These are phyloP conservation scores for Serilophus lunatus DNA, from an alignment of 2,113 vertebrate genomes.

Conservation along the genomic window DNA sequence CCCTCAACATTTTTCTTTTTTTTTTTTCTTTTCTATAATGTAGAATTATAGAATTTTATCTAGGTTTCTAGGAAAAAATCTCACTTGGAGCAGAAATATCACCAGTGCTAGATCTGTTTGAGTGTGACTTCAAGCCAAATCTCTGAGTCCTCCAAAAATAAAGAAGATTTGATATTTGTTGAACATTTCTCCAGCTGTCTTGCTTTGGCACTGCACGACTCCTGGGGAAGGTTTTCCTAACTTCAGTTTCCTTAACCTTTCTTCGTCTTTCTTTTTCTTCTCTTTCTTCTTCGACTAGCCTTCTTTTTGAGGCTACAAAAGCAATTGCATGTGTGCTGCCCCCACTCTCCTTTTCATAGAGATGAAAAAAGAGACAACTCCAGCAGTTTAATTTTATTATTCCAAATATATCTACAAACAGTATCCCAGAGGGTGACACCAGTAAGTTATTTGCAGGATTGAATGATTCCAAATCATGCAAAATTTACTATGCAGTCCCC, in stretches of 20 bases:
- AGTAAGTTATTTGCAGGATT: background rate
- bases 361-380: background rate
- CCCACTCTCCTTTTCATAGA: background rate
- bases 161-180: background rate
- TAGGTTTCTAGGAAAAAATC: background rate
- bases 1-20: too few relatives aligned
- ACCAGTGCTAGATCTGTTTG: background rate
- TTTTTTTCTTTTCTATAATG: too few relatives aligned
- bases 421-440: background rate
- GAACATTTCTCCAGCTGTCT: background rate
- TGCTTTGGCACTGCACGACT: background rate
- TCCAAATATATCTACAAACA: background rate
- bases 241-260: background rate
- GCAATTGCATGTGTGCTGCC: background rate
- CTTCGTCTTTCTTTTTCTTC: background rate
- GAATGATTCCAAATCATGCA: background rate
- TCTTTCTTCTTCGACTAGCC: accelerated
- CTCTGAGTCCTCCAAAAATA: background rate
- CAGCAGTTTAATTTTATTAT: background rate
- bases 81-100: background rate
- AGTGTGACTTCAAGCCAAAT: background rate
- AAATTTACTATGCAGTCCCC: background rate
- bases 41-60: background rate
- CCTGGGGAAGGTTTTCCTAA: background rate
- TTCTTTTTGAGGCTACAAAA: background rate